phyloP scores from a whole-genome alignment of 2,888 invertebrate genomes.

The Baronia brevicornis region DNA sequence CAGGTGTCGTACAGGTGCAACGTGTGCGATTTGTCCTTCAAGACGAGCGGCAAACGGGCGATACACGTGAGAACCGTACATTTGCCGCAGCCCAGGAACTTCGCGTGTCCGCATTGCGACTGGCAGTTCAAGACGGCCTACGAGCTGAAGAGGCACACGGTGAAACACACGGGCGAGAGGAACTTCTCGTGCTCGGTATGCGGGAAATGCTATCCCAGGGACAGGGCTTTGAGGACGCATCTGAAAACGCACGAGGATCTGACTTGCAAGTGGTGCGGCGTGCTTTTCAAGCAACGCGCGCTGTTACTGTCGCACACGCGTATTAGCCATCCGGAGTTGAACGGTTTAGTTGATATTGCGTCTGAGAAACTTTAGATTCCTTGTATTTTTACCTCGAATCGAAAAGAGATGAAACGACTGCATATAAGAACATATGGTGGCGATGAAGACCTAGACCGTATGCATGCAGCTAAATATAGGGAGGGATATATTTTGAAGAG shows the following conservation, averaged over 20 bases:
- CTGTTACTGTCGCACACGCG: conserved; percentile 37
- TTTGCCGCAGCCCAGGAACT: conserved; percentile 45
- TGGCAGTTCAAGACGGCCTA: conserved; percentile 58
- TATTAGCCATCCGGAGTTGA: conserved; percentile 34
- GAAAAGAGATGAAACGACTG: too few relatives aligned
- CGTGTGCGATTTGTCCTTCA: conserved; percentile 53
- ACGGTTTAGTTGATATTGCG: conserved; percentile 24
- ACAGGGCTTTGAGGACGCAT: conserved; percentile 44
- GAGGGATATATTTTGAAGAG: too few relatives aligned
- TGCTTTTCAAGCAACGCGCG: conserved; percentile 36
- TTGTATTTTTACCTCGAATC: too few relatives aligned
- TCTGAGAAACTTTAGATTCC: conserved; percentile 21
- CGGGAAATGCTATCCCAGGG: conserved; percentile 49
- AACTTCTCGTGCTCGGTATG: conserved; percentile 51
- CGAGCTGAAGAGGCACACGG: conserved; percentile 56
- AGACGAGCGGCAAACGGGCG: conserved; percentile 55
- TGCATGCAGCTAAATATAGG: too few relatives aligned
- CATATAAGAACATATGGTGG: too few relatives aligned
- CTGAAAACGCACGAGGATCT: conserved; percentile 50
- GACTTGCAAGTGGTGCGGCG: conserved; percentile 43
- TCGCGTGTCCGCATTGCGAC: conserved; percentile 47
- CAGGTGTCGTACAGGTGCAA: conserved; percentile 50
- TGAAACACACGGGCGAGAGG: conserved; percentile 51
- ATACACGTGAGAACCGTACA: conserved; percentile 49
- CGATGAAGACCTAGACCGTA: too few relatives aligned